Evolutionary conservation across 2,888 invertebrate genomes (phyloP).

Genomic region (Idaea aversata): DNA sequence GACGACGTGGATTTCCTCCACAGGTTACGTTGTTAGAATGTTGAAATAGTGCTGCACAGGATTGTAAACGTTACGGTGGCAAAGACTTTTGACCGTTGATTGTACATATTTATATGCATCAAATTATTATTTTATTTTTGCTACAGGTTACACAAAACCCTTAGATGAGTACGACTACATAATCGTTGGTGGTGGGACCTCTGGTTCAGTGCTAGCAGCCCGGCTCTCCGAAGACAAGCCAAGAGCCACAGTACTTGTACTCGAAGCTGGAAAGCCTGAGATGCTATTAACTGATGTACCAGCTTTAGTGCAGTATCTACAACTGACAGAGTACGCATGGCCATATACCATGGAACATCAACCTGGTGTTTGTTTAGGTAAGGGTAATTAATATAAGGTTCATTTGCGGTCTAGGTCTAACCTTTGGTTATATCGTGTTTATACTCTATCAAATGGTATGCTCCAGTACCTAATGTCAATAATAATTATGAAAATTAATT

Average conservation of each 20-base stretch:
- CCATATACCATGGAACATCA: conserved; percentile 82
- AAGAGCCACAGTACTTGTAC: conserved; percentile 78
- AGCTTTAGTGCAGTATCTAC: conserved; percentile 77
- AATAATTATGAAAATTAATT: neutral
- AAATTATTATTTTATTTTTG: neutral
- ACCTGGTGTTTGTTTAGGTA: conserved; percentile 76
- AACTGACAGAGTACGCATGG: conserved; percentile 82
- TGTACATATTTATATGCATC: neutral
- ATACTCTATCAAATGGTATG: neutral
- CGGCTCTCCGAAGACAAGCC: conserved; percentile 83
- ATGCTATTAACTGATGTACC: conserved; percentile 80
- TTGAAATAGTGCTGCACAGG: too few species aligned
- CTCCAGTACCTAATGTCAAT: neutral
- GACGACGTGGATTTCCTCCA: too few species aligned
- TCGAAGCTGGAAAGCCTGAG: conserved; percentile 82
- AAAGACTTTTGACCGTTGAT: too few species aligned
- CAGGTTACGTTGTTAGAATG: too few species aligned
- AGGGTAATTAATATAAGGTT: conserved; percentile 16
- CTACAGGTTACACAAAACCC: conserved; percentile 48
- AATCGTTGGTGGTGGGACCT: conserved; percentile 85
- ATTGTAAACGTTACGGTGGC: too few species aligned
- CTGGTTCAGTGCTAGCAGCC: conserved; percentile 85
- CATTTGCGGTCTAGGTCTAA: neutral
- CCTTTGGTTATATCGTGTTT: too few species aligned
- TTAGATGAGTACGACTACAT: conserved; percentile 83